Evolutionary conservation across 2,113 vertebrate species (phyloP), one percentile per base, ranked within the genome.

Genomic region (Meriones unguiculatus): DNA sequence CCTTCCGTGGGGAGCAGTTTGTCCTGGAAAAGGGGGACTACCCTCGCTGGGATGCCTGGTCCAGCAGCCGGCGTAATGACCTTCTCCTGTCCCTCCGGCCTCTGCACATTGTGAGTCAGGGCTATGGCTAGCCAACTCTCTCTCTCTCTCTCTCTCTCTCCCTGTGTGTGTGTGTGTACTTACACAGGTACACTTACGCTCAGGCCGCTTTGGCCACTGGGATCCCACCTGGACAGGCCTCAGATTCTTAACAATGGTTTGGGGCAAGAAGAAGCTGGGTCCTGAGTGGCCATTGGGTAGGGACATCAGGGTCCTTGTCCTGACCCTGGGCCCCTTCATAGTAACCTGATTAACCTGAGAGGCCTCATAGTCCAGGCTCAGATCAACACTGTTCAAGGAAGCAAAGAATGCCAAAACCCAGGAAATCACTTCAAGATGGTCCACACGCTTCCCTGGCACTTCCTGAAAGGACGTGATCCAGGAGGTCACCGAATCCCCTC

Each of bases 1-100:
- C 92, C 57, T 99, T 99, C 17, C 97, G 97, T 0, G 99, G 99
- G 50, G 99, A 99, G 97, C 99, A 99, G 98, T 99, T 99, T 2
- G 98, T 99, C 87, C 98, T 99, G 98, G 99, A 99, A 98, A 99
- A 99, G 95, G 99, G 99, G 0, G 99, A 99, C 87, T 99, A 99
- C 96, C 99, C 99, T 0, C 99, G 99, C 98, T 99, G 99, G 99
- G 99, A 99, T 88, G 99, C 99, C 76, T 99, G 99, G 99, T 99
- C 99, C 98, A 99, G 99, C 98, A 99, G 99, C 98, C 99, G 98
- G 98, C 98, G 52, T 97, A 99, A 98, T 17, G 99, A 99, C 99
- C 99, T 98, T 97, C 98, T 99, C 62, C 98, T 99, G 97, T 99
- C 99, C 96, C 10, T 99, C 70, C 98, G 99, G 28, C 99, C 99